Evolutionary conservation across 2,113 vertebrate genomes (phyloP).

Genomic region (Macquaria australasica): DNA sequence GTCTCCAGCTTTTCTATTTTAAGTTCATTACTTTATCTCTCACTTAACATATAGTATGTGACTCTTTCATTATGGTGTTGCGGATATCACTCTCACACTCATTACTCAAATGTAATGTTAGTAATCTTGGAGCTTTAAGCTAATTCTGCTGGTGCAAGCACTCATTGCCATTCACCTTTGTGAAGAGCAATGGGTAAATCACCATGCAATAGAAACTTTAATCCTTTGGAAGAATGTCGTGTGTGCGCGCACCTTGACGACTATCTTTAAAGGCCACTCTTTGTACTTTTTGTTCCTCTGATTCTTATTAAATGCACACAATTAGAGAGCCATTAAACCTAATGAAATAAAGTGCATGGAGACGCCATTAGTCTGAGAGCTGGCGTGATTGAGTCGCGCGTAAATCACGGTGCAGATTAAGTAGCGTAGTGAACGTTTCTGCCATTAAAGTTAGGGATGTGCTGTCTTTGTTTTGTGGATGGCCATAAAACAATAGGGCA

Average conservation of each 20-base stretch:
- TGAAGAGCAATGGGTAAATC: not conserved
- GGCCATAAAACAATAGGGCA: slow-evolving; percentile 64
- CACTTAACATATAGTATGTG: not conserved
- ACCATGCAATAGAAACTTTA: not conserved
- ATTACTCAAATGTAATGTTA: not conserved
- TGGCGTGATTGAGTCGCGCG: slow-evolving; percentile 62
- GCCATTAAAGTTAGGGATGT: slow-evolving; percentile 49
- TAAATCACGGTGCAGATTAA: slow-evolving; percentile 69
- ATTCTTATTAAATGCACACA: slow-evolving; percentile 76
- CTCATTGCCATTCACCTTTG: not conserved
- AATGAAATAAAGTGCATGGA: slow-evolving; percentile 76
- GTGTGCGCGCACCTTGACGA: slow-evolving; percentile 21
- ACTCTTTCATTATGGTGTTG: not conserved
- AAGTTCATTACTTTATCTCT: not conserved
- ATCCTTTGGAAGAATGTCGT: not conserved
- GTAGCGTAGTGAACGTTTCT: slow-evolving; percentile 24
- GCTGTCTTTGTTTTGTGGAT: slow-evolving; percentile 62
- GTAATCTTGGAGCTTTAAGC: not conserved
- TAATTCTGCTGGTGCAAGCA: not conserved
- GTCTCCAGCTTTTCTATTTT: not conserved
- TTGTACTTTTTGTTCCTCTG: slow-evolving; percentile 45
- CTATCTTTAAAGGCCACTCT: slow-evolving; percentile 10
- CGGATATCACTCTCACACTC: not conserved
- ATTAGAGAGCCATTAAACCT: slow-evolving; percentile 80
- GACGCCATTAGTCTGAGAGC: slow-evolving; percentile 77